phyloP scores from a whole-genome alignment of 1,140 invertebrate genomes.

The Aphaenogaster rudis region DNA sequence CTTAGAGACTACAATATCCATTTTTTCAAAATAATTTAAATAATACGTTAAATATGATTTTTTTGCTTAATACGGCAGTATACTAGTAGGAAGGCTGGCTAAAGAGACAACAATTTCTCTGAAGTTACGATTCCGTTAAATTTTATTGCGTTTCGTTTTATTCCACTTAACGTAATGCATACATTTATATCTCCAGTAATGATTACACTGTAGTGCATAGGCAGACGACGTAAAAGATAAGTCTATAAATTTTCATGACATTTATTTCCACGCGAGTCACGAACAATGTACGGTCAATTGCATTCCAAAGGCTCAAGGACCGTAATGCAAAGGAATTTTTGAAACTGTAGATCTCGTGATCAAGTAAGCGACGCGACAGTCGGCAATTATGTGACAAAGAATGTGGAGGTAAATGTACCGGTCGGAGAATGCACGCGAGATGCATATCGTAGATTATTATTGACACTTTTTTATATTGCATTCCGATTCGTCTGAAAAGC shows the following conservation, averaged over 20 bases:
- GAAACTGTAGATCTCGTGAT: conserved; percentile 50
- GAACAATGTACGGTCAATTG: conserved; percentile 73
- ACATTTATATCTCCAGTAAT: neutral
- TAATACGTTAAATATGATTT: neutral
- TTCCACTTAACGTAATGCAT: neutral
- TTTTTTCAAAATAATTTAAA: neutral
- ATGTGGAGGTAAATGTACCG: conserved; percentile 22
- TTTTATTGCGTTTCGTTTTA: conserved; percentile 9
- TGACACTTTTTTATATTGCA: conserved; percentile 17
- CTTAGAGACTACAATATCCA: neutral
- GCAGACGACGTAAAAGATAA: conserved; percentile 3
- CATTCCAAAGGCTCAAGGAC: conserved; percentile 79
- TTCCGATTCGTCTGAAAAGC: conserved; percentile 12
- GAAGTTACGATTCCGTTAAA: neutral
- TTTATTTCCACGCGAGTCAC: conserved; percentile 55
- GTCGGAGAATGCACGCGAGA: conserved; percentile 11
- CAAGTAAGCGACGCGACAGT: neutral
- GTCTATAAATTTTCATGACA: conserved; percentile 38
- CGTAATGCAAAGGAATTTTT: conserved; percentile 50
- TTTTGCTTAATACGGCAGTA: neutral
- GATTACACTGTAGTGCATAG: neutral
- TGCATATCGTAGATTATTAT: conserved; percentile 50
- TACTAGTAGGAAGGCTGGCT: neutral
- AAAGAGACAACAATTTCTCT: neutral
- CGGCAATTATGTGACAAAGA: conserved; percentile 44